These are phyloP conservation scores for Rhopalosiphum nymphaeae DNA, from an alignment of 2,888 invertebrate genomes.

Conservation along the genomic window DNA sequence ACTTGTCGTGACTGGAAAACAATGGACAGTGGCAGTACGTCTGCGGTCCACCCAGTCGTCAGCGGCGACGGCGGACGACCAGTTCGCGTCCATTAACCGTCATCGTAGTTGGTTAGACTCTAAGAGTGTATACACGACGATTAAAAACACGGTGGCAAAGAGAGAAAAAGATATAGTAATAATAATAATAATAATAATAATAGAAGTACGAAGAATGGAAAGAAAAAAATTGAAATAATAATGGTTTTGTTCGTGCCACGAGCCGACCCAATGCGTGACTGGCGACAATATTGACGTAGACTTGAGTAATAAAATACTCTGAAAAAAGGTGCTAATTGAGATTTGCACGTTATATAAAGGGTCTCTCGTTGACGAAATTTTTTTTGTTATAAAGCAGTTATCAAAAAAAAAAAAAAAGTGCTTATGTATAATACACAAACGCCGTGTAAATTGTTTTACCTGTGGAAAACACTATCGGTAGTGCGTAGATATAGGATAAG, in stretches of 20 bases:
- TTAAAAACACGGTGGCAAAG: slow-evolving; percentile 8
- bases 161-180: neutral
- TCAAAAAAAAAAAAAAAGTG: neutral
- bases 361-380: neutral
- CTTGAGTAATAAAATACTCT: neutral
- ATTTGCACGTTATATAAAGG: slow-evolving; percentile 42
- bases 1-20: slow-evolving; percentile 63
- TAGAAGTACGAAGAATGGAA: slow-evolving; percentile 37
- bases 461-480: neutral
- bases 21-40: slow-evolving; percentile 62
- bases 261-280: slow-evolving; percentile 55
- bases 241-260: slow-evolving; percentile 62
- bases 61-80: slow-evolving; percentile 33
- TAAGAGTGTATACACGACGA: slow-evolving; percentile 42
- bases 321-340: slow-evolving; percentile 54
- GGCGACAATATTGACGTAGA: slow-evolving; percentile 40
- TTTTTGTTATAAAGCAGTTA: slow-evolving; percentile 12
- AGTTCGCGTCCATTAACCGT: slow-evolving; percentile 52
- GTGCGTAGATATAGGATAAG: neutral
- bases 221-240: slow-evolving; percentile 56
- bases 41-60: slow-evolving; percentile 46
- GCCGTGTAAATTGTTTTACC: too few species aligned
- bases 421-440: neutral
- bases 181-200: slow-evolving; percentile 29
- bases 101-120: slow-evolving; percentile 23